Conservation (phyloP, 2,797 vertebrate species). For the Siniperca obscura region DNA sequence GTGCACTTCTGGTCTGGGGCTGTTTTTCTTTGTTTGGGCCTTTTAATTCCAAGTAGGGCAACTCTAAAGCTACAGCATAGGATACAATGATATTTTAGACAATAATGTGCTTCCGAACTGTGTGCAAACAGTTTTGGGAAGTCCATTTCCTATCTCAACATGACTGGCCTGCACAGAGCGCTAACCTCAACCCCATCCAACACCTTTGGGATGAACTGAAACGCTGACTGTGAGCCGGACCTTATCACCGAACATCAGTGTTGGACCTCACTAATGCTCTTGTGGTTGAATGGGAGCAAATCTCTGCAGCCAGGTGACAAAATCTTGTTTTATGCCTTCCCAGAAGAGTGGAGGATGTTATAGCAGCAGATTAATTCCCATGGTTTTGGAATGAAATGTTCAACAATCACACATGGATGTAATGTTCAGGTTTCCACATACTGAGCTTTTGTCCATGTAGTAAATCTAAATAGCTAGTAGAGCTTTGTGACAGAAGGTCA, state of each 20-base stretch:
- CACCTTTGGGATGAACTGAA: background rate
- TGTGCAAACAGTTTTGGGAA: background rate
- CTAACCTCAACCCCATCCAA: background rate
- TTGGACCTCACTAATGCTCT: background rate
- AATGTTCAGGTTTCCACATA: background rate
- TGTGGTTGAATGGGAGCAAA: background rate
- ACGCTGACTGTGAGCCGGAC: background rate
- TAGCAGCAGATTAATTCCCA: background rate
- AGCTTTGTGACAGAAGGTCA: background rate
- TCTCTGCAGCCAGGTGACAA: background rate
- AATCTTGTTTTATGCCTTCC: background rate
- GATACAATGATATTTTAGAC: background rate
- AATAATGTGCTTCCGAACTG: background rate
- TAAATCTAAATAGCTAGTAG: background rate
- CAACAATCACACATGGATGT: background rate
- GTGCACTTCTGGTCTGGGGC: no score
- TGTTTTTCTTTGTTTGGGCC: background rate
- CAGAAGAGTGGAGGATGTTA: background rate
- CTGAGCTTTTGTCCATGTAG: background rate
- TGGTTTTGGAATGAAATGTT: background rate
- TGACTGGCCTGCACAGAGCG: background rate
- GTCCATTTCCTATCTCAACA: background rate
- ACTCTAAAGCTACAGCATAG: background rate
- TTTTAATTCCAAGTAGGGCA: background rate
- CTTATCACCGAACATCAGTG: background rate